Evolutionary conservation across 1,140 invertebrate species (phyloP).

Genomic region (Pinna nobilis): DNA sequence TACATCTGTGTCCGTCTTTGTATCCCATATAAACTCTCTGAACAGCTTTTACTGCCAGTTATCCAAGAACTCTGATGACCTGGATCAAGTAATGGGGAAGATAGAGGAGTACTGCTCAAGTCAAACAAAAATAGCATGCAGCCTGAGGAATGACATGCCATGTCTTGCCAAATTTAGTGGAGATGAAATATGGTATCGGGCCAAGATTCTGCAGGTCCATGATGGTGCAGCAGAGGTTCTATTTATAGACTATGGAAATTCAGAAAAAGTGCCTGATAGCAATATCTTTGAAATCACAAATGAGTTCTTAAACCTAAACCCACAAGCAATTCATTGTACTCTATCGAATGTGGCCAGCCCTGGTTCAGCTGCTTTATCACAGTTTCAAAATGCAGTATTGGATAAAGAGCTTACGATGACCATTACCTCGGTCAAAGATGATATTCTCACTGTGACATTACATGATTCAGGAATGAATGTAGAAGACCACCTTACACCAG

Average conservation of each 20-base stretch:
- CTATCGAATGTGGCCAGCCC: conserved; percentile 17
- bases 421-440: too few species aligned
- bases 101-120: conserved; percentile 36
- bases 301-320: conserved; percentile 45
- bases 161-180: conserved; percentile 84
- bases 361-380: conserved; percentile 18
- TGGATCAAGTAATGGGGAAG: conserved; percentile 74
- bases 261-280: conserved; percentile 65
- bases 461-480: too few species aligned
- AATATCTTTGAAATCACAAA: conserved; percentile 44
- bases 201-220: conserved; percentile 78
- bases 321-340: conserved; percentile 55
- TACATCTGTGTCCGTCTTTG: conserved; percentile 39
- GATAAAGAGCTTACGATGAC: conserved; percentile 52
- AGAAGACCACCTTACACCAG: too few species aligned
- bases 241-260: conserved; percentile 79
- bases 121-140: conserved; percentile 17
- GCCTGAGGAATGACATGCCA: conserved; percentile 76
- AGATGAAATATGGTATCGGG: conserved; percentile 83
- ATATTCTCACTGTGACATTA: too few species aligned
- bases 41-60: conserved; percentile 65
- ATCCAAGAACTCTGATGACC: conserved; percentile 48
- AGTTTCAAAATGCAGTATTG: conserved; percentile 44
- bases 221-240: conserved; percentile 66
- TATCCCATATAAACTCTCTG: conserved; percentile 56